phyloP scores from a whole-genome alignment of 30 jellyfish, hydroid and myxozoan species.

The Pelagia noctiluca region DNA sequence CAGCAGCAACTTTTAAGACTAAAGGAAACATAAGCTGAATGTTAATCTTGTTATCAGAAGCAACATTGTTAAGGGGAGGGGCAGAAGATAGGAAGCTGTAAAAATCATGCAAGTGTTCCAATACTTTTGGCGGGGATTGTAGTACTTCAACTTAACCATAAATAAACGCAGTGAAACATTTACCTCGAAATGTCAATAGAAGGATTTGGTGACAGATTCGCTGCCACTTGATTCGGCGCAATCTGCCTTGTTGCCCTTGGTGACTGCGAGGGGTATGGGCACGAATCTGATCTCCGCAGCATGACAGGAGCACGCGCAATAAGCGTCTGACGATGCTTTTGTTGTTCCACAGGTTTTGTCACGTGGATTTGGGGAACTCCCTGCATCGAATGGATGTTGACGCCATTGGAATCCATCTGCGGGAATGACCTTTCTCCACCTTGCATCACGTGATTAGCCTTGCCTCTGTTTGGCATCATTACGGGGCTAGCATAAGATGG shows the following conservation, averaged over 20 bases:
- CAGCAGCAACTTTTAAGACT: too few species aligned
- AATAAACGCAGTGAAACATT: neutral
- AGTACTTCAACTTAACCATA: neutral
- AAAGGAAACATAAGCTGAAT: too few species aligned
- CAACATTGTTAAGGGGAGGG: too few species aligned
- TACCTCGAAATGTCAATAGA: constrained; percentile 25
- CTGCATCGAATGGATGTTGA: neutral
- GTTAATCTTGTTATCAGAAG: too few species aligned
- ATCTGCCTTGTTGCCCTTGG: constrained; percentile 49
- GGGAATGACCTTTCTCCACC: neutral
- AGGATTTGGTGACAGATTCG: constrained; percentile 34
- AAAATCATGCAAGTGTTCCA: too few species aligned
- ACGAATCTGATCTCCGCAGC: constrained; percentile 65
- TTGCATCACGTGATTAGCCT: neutral
- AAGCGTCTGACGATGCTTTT: constrained; percentile 18
- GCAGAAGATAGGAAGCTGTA: too few species aligned
- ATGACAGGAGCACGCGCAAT: constrained; percentile 14
- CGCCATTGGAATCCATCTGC: neutral
- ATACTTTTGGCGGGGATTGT: too few species aligned
- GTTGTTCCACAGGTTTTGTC: neutral
- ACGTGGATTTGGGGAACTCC: neutral
- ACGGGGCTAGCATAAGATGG: constrained; percentile 17
- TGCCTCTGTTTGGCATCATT: constrained; percentile 7
- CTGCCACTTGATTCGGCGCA: constrained; percentile 10
- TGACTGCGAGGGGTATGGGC: constrained; percentile 79